Base-by-base conservation (phyloP, 1,140 invertebrate species). In the Tachypleus tridentatus region DNA sequence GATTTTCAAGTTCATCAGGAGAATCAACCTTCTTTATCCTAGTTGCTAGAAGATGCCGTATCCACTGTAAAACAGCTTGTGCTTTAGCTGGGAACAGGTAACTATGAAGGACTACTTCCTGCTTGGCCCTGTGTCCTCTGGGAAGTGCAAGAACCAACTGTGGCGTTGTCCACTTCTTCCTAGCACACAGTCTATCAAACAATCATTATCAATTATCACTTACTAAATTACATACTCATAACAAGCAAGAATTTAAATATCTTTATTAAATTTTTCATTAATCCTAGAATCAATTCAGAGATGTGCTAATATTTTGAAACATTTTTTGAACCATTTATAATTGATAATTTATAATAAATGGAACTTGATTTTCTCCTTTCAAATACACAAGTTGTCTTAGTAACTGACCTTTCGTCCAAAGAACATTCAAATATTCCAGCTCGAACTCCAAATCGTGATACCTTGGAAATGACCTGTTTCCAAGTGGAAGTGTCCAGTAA, bases 391-490 rank as follows among this genome's bases (percentile, higher is more conserved):
- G 29, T 29, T 29, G 29, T 29, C 29, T 29, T 29, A 29, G 0
- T 29, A 29, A 29, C 29, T 29, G 29, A 80, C 80, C 74, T 74
- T 11, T 64, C 65, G 71, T 81, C 78, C 8, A 76, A 64, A 11
- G 70, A 70, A 69, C 81, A 82, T 64, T 81, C 75, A 70, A 82
- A 79, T 29, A 79, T 72, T 58, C 80, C 81, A 48, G 77, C 77
- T 48, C 78, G 67, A 29, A 82, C 76, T 47, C 79, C 80, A 76
- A 82, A 82, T 54, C 72, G 75, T 9, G 73, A 72, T 29, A 80
- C 70, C 64, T 78, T 77, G 56, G 73, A 73, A 48, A 73, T 70
- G 8, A 82, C 70, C 54, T 71, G 61, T 57, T 73, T 74, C 81
- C 81, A 82, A 57, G 61, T 72, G 58, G 70, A 70, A 59, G 75